Percentiles rank a stretch among this genome's conserved stretches.
These are phyloP conservation scores for Acanthosepion esculentum DNA, from an alignment of 2,888 invertebrate genomes.

Conservation along the genomic window DNA sequence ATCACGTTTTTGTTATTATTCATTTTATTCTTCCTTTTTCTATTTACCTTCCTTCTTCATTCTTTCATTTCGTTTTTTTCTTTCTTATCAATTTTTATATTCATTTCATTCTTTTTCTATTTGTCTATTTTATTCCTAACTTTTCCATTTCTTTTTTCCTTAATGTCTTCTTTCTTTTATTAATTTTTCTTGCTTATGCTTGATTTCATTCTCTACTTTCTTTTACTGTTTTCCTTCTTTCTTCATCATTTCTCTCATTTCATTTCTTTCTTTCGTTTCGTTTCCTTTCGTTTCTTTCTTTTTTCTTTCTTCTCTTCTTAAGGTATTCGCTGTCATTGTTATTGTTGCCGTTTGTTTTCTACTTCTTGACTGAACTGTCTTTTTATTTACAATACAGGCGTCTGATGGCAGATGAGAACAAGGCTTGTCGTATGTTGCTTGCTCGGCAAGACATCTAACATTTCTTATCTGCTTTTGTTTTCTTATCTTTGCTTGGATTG, in stretches of 20 bases:
- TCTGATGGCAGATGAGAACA: neutral
- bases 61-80: neutral
- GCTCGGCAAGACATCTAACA: neutral
- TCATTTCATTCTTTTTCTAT: too few relatives aligned
- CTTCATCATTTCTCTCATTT: too few relatives aligned
- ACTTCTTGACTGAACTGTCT: neutral
- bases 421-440: neutral
- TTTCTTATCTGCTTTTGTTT: neutral
- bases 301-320: neutral
- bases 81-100: neutral
- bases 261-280: too few relatives aligned
- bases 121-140: too few relatives aligned
- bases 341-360: neutral
- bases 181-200: too few relatives aligned
- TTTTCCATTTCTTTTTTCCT: too few relatives aligned
- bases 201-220: too few relatives aligned
- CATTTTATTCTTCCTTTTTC: too few relatives aligned
- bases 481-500: neutral
- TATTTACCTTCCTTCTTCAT: too few relatives aligned
- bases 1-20: neutral
- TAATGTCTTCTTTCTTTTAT: too few relatives aligned
- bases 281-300: too few relatives aligned
- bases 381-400: neutral
- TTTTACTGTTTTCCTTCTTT: too few relatives aligned
- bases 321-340: neutral